These are phyloP conservation scores for Phrynocephalus vlangalii DNA, from an alignment of 2,797 vertebrate species.

Conservation along the genomic window DNA sequence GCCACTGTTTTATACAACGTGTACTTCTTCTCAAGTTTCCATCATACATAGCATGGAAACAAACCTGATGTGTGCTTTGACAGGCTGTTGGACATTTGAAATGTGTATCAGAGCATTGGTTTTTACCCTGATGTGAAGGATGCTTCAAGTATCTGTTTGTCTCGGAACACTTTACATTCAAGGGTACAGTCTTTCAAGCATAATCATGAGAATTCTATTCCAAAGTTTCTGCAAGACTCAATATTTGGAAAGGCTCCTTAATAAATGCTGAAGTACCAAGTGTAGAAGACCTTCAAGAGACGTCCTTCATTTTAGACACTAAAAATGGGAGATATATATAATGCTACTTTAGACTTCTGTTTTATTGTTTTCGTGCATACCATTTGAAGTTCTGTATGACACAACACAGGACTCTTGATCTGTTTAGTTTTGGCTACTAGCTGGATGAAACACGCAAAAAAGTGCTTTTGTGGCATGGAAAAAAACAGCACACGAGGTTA, in stretches of 20 bases:
- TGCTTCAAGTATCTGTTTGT: neutral
- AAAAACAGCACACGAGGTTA: constrained; percentile 24
- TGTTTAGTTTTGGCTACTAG: constrained; percentile 43
- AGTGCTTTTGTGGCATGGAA: constrained; percentile 58
- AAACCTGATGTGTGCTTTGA: too few species aligned
- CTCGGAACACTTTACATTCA: neutral
- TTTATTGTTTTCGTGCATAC: neutral
- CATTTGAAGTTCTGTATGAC: constrained; percentile 52
- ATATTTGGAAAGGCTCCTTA: neutral
- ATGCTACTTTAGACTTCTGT: constrained; percentile 22
- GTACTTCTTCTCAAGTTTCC: too few species aligned
- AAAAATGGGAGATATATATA: constrained; percentile 16
- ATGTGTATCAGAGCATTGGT: too few species aligned
- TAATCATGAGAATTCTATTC: neutral
- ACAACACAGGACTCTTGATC: constrained; percentile 43
- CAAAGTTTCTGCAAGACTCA: neutral
- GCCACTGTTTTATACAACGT: too few species aligned
- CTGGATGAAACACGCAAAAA: neutral
- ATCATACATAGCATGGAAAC: too few species aligned
- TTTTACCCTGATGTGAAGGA: too few species aligned
- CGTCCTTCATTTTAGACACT: neutral
- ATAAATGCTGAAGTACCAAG: neutral
- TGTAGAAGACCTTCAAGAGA: neutral
- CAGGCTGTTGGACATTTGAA: too few species aligned
- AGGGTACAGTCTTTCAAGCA: too few species aligned